Evolutionary conservation across 2,113 vertebrate species (phyloP).

Genomic region (Solenodon paradoxus): DNA sequence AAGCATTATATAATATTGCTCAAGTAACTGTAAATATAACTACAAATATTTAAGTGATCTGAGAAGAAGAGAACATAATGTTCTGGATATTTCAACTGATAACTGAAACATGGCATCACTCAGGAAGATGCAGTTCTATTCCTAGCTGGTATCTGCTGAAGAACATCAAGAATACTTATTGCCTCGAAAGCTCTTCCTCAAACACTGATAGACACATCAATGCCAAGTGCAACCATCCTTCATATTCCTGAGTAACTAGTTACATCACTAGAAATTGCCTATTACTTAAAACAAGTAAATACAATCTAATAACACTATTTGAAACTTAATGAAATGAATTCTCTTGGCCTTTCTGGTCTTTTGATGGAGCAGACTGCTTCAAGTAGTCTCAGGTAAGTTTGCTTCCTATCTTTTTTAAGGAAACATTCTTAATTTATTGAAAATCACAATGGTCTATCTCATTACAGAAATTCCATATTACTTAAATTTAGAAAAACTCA

Average conservation of each 20-base stretch:
- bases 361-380: background rate
- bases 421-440: background rate
- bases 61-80: background rate
- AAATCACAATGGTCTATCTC: background rate
- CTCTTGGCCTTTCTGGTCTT: background rate
- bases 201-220: background rate
- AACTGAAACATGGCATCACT: background rate
- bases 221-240: background rate
- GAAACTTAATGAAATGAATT: background rate
- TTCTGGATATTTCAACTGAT: background rate
- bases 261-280: background rate
- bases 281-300: background rate
- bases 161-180: background rate
- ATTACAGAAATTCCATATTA: background rate
- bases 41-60: background rate
- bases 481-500: background rate
- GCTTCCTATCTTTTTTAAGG: background rate
- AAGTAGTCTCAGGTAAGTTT: background rate
- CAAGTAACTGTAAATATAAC: background rate
- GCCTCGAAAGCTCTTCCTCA: background rate
- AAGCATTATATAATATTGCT: background rate
- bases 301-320: background rate
- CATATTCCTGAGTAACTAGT: background rate
- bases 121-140: background rate
- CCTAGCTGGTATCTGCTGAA: background rate